A percentile compares a stretch with the other conserved stretches of the same genome.
phyloP scores from a whole-genome alignment of 2,113 vertebrate genomes.

The Rutilus rutilus region DNA sequence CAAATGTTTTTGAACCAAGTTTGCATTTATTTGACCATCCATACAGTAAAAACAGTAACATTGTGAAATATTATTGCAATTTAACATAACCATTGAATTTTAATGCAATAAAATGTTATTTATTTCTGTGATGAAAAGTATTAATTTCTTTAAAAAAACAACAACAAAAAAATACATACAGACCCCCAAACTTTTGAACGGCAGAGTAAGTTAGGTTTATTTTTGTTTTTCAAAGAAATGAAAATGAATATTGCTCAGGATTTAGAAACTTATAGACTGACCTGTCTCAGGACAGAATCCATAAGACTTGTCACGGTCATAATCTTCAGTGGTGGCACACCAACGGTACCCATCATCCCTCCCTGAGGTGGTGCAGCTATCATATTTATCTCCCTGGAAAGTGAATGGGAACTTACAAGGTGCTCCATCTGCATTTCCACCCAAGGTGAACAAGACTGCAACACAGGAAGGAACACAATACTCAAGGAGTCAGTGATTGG shows the following conservation, averaged over 20 bases:
- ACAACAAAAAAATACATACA: too few species aligned
- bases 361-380: conserved; percentile 90
- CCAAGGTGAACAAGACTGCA: conserved; percentile 90
- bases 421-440: conserved; percentile 88
- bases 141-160: too few species aligned
- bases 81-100: too few species aligned
- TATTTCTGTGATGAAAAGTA: neutral
- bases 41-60: too few species aligned
- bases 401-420: conserved; percentile 96
- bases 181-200: too few species aligned
- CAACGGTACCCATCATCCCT: conserved; percentile 94
- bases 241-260: neutral
- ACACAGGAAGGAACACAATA: conserved; percentile 40
- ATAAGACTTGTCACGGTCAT: conserved; percentile 89
- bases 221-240: neutral
- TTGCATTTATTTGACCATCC: too few species aligned
- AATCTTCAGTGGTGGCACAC: conserved; percentile 95
- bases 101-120: neutral
- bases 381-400: conserved; percentile 86
- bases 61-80: too few species aligned
- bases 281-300: conserved; percentile 98
- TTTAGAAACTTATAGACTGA: conserved; percentile 56
- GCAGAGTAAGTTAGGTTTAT: neutral
- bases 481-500: neutral
- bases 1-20: too few species aligned